Evolutionary conservation across 2,797 vertebrate species (phyloP).

Genomic region (Cyprinella venusta): DNA sequence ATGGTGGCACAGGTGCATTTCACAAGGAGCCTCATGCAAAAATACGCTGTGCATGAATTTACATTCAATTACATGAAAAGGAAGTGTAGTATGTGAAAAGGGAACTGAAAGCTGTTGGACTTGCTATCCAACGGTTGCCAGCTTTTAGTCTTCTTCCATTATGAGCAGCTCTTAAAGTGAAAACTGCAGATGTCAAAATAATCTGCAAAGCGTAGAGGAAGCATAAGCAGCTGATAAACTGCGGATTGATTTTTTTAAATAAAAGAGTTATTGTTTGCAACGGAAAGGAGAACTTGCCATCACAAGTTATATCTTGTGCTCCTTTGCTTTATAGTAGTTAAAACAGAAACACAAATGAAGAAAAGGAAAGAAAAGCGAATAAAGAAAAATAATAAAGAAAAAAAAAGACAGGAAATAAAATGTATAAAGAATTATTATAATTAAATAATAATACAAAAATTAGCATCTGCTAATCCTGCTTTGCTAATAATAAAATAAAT

Average conservation of each 20-base stretch:
- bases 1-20: constrained; percentile 11
- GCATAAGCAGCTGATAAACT: background rate
- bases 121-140: background rate
- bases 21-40: background rate
- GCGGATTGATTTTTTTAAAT: background rate
- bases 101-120: constrained; percentile 2
- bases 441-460: background rate
- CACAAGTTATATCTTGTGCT: constrained; percentile 23
- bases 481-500: background rate
- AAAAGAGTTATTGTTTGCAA: background rate
- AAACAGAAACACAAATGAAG: background rate
- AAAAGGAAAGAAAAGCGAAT: background rate
- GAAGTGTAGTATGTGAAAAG: background rate
- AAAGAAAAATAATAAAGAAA: background rate
- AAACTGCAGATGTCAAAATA: background rate
- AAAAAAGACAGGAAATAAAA: background rate
- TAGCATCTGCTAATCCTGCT: background rate
- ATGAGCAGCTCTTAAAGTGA: background rate
- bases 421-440: background rate
- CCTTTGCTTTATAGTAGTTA: background rate
- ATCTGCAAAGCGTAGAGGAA: background rate
- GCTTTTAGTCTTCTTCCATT: background rate
- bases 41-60: background rate
- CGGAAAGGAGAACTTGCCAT: constrained; percentile 50
- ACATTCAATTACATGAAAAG: constrained; percentile 7